A percentile compares a stretch with the other conserved stretches of the same genome.
Evolutionary conservation across 1,140 invertebrate species (phyloP).

Genomic region (Argopecten irradians): DNA sequence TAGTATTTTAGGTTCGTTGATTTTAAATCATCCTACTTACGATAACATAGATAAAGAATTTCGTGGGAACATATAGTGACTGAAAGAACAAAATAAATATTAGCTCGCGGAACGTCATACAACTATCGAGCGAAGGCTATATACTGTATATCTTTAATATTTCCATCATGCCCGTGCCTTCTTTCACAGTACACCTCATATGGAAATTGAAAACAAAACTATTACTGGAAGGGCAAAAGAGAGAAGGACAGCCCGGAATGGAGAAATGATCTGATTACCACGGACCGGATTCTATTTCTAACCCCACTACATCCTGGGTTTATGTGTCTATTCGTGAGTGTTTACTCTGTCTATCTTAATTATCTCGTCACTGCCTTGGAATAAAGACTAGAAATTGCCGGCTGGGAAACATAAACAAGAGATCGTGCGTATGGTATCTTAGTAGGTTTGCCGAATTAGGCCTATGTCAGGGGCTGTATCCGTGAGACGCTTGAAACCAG

Average conservation of each 20-base stretch:
- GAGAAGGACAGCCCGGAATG: neutral
- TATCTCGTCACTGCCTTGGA: neutral
- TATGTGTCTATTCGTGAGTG: neutral
- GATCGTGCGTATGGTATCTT: neutral
- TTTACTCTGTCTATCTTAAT: conserved; percentile 3
- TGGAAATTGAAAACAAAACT: neutral
- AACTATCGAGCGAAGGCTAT: too few relatives aligned
- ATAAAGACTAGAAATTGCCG: neutral
- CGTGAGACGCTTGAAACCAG: neutral
- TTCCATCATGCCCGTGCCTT: too few relatives aligned
- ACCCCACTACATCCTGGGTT: neutral
- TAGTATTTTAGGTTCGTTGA: too few relatives aligned
- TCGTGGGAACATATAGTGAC: too few relatives aligned
- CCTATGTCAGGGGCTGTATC: neutral
- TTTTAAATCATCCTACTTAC: too few relatives aligned
- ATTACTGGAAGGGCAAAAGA: neutral
- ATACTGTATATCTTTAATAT: too few relatives aligned
- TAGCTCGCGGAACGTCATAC: too few relatives aligned
- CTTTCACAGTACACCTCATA: too few relatives aligned
- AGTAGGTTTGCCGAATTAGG: neutral
- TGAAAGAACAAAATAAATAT: too few relatives aligned
- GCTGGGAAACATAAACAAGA: neutral
- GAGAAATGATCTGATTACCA: neutral
- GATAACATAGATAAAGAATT: too few relatives aligned
- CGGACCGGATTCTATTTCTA: neutral